Evolutionary conservation across 1,140 invertebrate genomes (phyloP).

Genomic region (Whitmania pigra): DNA sequence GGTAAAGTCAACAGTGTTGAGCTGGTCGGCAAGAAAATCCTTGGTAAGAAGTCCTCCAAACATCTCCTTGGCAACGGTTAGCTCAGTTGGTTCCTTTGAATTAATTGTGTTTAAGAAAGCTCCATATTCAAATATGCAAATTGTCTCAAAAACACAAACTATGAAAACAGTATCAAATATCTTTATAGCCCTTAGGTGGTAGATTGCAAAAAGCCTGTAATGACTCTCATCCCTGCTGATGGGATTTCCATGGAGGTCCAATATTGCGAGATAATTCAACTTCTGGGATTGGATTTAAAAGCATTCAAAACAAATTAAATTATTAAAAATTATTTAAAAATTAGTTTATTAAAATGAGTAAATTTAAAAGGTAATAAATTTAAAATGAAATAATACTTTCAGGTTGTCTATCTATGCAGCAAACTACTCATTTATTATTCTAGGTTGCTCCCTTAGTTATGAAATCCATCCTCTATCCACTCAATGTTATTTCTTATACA

Average conservation of each 20-base stretch:
- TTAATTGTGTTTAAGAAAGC: no score
- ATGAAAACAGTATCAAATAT: constrained; percentile 40
- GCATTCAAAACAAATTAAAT: not conserved
- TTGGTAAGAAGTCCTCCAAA: constrained; percentile 41
- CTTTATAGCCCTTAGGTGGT: constrained; percentile 39
- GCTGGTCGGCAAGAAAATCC: constrained; percentile 41
- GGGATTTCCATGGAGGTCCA: constrained; percentile 41
- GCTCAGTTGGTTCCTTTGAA: constrained; percentile 36
- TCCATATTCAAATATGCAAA: not conserved
- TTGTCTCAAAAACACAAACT: constrained; percentile 26
- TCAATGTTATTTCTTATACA: no score
- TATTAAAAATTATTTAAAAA: no score
- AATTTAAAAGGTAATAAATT: not conserved
- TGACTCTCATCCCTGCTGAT: constrained; percentile 37
- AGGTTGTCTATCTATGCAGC: no score
- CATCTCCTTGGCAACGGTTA: constrained; percentile 36
- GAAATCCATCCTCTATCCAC: no score
- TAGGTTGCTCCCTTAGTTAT: no score
- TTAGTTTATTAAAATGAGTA: constrained; percentile 10
- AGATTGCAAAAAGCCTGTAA: constrained; percentile 41
- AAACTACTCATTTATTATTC: no score
- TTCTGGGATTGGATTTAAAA: constrained; percentile 28
- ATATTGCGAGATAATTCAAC: constrained; percentile 35
- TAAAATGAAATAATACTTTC: no score
- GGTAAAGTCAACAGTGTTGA: constrained; percentile 36